Base-by-base conservation (phyloP, 2,888 invertebrate species). In the Spodoptera littoralis region DNA sequence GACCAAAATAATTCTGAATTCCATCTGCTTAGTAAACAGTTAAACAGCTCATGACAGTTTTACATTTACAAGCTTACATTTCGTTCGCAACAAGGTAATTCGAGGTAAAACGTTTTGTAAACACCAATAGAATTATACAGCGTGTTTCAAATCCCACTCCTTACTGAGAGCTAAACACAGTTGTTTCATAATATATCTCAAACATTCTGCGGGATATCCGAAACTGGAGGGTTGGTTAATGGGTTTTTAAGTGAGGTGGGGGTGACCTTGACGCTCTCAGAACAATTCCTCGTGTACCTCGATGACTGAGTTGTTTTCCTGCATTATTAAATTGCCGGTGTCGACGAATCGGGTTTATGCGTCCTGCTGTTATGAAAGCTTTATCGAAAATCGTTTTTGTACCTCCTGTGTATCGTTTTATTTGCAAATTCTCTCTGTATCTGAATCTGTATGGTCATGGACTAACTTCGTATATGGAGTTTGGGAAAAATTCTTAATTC, bases 241-340 rank as follows among this genome's bases (percentile, higher is more conserved):
- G 85, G 82, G 65, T 79, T 85, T 87, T 86, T 85, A 85, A 87
- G 86, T 86, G 84, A 79, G 73, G 75, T 56, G 70, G 60, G 79
- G 83, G 75, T 70, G 76, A 68, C 80, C 76, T 81, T 73, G 73
- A 49, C 60, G 66, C 61, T 51, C 42, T 57, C 65, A 43, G 45
- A 64, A 68, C 76, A 72, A 82, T 83, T 81, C 81, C 72, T 79
- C 74, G 73, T 81, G 68, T 79, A 64, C 66, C 54, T 54, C 61
- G 68, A 76, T 82, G 85, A 85, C 77, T 62, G 58, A 48, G 62
- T 75, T 49, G 49, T 67, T 77, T 62, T 59, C 65, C 65, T 73
- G 70, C 60, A 73, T 69, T 66, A 66, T 76, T 71, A 70, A 62
- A 61, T 52, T 65, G 60, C 56, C 45, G 56, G 58, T 60, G 65